Base-by-base conservation (phyloP, 2,113 vertebrate species). In the Phaethornis superciliosus region DNA sequence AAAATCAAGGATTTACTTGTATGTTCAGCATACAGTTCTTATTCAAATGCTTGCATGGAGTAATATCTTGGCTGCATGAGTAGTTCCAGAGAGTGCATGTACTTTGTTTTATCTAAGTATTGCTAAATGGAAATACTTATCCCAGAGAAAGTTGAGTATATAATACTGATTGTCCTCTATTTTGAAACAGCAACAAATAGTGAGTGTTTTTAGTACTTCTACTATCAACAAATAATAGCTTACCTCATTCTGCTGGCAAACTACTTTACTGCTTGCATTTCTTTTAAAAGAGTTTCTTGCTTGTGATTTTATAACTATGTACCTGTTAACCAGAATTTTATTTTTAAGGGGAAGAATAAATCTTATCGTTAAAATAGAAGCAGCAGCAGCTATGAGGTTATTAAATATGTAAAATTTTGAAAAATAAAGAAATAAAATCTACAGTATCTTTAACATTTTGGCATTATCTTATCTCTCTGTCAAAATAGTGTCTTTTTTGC, bases 341-440 rank as follows among this genome's bases (percentile, higher is more conserved):
- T 87, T 94, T 87, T 81, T 76, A 93, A 94, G 95, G 94, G 95
- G 95, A 96, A 95, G 95, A 96, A 96, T 95, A 96, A 96, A 95
- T 84, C 91, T 85, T 85, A 82, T 63, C 7, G 62, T 65, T 81
- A 89, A 93, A 94, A 81, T 58, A 85, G 58, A 86, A 77, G 54
- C 46, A 87, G 65, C 72, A 87, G 65, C 69, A 87, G 8, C 22
- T 84, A 65, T 95, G 44, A 52, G 49, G 49, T 84, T 93, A 55
- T 10, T 85, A 33, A 75, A 64, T 55, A 40, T 23, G 7, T 49
- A 69, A 80, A 33, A 58, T 56, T 89, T 82, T 42, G 8, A 11
- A 71, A 93, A 93, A 71, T 15, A 11, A 55, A 72, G 58, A 58
- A 27, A 77, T 69, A 58, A 27, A 13, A 7, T 9, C 18, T 62